Evolutionary conservation across 1,140 invertebrate genomes (phyloP), one percentile per base, ranked within the genome.

Genomic region (Drosophila hydei): DNA sequence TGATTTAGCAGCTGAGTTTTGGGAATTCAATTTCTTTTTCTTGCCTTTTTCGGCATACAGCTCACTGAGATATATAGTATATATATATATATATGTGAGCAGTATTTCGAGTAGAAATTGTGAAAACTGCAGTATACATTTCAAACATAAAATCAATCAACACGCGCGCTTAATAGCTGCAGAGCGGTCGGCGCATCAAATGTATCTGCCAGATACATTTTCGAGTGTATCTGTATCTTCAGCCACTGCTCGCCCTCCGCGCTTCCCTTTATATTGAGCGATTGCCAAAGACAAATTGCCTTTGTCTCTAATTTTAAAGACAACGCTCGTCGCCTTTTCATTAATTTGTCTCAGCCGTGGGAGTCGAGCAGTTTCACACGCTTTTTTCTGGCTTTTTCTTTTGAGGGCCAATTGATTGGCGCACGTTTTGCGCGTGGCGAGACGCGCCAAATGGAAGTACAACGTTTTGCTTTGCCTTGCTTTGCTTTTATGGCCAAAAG

Each of bases 271-370:
- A 30, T 48, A 72, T 68, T 71, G 60, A 77, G 62, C 74, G 69
- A 77, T 85, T 88, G 77, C 81, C 74, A 80, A 85, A 87, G 83
- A 87, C 83, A 87, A 87, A 87, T 87, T 87, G 83, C 77, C 77
- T 78, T 65, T 81, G 81, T 83, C 84, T 88, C 83, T 83, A 87
- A 83, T 87, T 87, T 87, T 76, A 81, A 88, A 88, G 83, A 88
- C 71, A 67, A 67, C 74, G 58, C 56, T 69, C 64, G 63, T 70
- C 58, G 63, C 52, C 60, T 56, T 70, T 75, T 68, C 48, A 73
- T 85, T 81, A 87, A 87, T 87, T 87, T 87, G 77, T 81, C 64
- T 72, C 61, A 81, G 77, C 75, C 81, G 83, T 87, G 81, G 81
- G 81, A 88, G 75, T 72, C 62, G 19, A 72, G 78, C 80, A 81